Evolutionary conservation across 2,113 vertebrate species (phyloP), one percentile per base, ranked within the genome.

Genomic region (Macrotus californicus): DNA sequence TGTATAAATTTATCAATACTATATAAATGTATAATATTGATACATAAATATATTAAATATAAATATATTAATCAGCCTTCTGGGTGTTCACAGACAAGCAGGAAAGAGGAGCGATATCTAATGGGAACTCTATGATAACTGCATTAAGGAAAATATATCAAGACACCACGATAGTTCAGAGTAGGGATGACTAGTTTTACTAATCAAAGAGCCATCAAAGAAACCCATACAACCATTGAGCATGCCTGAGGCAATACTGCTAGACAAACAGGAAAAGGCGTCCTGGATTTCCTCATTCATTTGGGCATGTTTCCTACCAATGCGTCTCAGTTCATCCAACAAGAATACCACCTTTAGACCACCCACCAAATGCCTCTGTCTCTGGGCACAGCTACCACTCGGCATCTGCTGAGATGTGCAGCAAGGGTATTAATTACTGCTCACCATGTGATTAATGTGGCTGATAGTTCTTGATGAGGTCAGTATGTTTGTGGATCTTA

Each of bases 381-480:
- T 92, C 95, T 94, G 93, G 95, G 73, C 81, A 91, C n/a, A 61
- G 48, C 94, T 88, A 94, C 77, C 75, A 70, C 90, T 96, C 92
- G 95, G 90, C 97, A 93, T 92, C 96, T 91, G 95, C 67, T 83
- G 72, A 96, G 96, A 94, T 94, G 46, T 82, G 77, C 29, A 34
- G 77, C 64, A 41, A 97, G 73, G 54, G 96, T 93, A 97, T 97
- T 97, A 95, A 97, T 97, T 97, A 96, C 88, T 87, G 92, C 95
- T 97, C 69, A 36, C 96, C 69, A 83, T 94, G 95, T 90, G 96
- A 97, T 97, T 97, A 96, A 96, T 96, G 95, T 86, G 43, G 64
- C 75, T 88, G 94, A 89, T 94, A 86, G 86, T 95, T 95, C 95
- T 72, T 95, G 92, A 97, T 95, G 97, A 96, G 96, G 94, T 96